phyloP scores from a whole-genome alignment of 2,888 invertebrate species.

The Hoplodrina blanda region DNA sequence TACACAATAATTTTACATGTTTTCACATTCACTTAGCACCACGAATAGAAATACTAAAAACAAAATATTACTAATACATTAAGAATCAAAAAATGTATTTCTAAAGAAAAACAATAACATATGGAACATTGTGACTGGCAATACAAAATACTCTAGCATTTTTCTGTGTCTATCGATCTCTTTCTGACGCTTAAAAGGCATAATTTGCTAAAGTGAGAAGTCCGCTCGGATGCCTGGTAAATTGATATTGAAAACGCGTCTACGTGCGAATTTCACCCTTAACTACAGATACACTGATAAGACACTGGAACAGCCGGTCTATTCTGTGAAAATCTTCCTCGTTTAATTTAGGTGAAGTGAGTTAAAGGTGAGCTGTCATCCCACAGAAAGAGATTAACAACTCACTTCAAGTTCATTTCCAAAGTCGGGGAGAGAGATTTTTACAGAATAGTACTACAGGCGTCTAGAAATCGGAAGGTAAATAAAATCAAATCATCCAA shows the following conservation, averaged over 20 bases:
- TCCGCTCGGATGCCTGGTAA: no score
- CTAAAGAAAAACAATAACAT: conserved; percentile 30
- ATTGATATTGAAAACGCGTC: background rate
- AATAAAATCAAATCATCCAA: conserved; percentile 9
- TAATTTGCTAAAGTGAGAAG: background rate
- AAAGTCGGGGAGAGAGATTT: background rate
- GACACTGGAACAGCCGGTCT: background rate
- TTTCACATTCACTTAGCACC: conserved; percentile 52
- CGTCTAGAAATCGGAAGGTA: background rate
- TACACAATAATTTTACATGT: conserved; percentile 49
- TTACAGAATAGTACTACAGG: background rate
- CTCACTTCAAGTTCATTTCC: background rate
- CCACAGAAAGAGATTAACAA: no score
- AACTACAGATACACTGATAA: background rate
- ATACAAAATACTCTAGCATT: conserved; percentile 30
- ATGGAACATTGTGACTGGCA: conserved; percentile 27
- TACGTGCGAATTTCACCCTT: background rate
- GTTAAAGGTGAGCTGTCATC: no score
- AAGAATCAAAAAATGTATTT: conserved; percentile 12
- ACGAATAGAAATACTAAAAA: conserved; percentile 48
- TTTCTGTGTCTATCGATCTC: background rate
- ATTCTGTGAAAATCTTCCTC: no score
- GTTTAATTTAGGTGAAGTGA: no score
- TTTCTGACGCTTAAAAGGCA: background rate
- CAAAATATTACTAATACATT: conserved; percentile 20